phyloP scores from a whole-genome alignment of 2,888 invertebrate genomes.

The Steromphala cineraria region DNA sequence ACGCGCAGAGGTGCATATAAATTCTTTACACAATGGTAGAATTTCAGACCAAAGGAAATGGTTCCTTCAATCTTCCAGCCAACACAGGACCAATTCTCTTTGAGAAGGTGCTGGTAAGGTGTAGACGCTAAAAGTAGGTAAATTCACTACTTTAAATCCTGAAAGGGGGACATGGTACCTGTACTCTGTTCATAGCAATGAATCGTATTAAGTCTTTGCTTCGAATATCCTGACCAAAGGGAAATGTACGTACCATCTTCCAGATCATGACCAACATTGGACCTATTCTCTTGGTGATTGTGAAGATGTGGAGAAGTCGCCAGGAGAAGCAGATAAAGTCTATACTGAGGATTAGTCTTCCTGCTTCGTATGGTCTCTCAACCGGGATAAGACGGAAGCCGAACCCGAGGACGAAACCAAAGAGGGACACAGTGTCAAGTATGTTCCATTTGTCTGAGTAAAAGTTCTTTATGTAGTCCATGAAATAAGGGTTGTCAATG shows the following conservation, averaged over 20 bases:
- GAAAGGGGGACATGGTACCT: too few species aligned
- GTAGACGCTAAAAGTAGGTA: too few species aligned
- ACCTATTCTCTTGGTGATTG: conserved; percentile 8
- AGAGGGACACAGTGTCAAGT: neutral
- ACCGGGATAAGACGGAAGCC: neutral
- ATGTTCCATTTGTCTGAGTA: conserved; percentile 13
- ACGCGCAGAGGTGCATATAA: too few species aligned
- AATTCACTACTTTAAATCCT: too few species aligned
- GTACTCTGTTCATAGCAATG: too few species aligned
- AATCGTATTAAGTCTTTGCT: too few species aligned
- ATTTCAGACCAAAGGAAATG: too few species aligned
- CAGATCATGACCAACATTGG: conserved; percentile 19
- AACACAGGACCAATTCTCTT: too few species aligned
- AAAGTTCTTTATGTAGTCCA: conserved; percentile 13
- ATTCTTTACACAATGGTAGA: too few species aligned
- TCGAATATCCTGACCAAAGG: too few species aligned
- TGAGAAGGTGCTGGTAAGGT: too few species aligned
- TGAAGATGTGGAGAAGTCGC: neutral
- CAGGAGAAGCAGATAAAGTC: conserved; percentile 12
- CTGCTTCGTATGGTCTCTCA: neutral
- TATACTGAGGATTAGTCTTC: conserved; percentile 1
- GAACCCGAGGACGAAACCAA: neutral
- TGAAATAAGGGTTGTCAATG: neutral
- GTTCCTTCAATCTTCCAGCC: too few species aligned
- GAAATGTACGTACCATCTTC: neutral